Evolutionary conservation across 1,140 invertebrate species (phyloP).

Genomic region (Triops cancriformis): DNA sequence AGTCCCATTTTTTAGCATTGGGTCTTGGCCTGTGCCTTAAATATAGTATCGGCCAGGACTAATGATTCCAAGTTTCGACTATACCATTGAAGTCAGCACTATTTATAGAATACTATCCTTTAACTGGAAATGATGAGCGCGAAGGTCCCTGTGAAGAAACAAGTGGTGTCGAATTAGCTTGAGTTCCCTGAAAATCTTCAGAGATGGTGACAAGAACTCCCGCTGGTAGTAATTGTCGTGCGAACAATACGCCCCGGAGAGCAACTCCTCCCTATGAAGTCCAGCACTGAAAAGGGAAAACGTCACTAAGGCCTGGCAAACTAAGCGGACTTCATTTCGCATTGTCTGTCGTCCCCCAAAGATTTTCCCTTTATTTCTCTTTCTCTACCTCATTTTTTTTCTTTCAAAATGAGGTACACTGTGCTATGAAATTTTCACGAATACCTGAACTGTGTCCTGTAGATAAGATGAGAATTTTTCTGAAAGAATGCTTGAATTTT

Average conservation of each 20-base stretch:
- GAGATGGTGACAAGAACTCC: conserved; percentile 3
- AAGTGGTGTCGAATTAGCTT: no score
- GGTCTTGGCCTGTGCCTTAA: no score
- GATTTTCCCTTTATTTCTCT: neutral
- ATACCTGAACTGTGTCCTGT: neutral
- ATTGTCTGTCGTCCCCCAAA: neutral
- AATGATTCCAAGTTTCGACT: no score
- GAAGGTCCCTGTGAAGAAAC: no score
- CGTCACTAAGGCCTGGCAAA: neutral
- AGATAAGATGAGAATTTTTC: neutral
- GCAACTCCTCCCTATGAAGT: neutral
- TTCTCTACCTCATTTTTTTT: neutral
- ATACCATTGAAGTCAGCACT: no score
- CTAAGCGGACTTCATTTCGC: neutral
- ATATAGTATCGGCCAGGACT: no score
- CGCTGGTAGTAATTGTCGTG: neutral
- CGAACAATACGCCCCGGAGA: neutral
- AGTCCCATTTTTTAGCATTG: no score
- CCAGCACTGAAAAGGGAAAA: neutral
- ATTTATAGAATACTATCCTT: no score
- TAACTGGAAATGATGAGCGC: no score
- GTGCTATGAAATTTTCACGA: neutral
- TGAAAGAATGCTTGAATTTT: neutral
- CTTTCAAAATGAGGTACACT: neutral
- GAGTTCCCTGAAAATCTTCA: neutral